These are phyloP conservation scores for Drosophila atroscutellata DNA, from an alignment of 2,888 invertebrate species.

Conservation along the genomic window DNA sequence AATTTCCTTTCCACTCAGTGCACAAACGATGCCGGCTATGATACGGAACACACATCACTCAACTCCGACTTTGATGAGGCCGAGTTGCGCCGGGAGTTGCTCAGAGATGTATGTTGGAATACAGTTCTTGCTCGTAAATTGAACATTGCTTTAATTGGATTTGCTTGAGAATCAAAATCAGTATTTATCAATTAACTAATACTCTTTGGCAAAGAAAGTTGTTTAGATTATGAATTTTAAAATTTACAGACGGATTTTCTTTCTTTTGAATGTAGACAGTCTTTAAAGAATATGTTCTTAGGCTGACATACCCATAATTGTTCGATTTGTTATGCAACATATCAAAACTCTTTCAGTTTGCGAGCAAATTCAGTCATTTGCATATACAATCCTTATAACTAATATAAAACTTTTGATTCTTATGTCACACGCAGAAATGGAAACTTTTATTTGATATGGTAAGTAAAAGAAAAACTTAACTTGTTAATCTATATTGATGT, in stretches of 20 bases:
- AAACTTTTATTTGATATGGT: conserved; percentile 94
- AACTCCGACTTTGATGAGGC: conserved; percentile 92
- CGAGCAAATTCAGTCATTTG: not conserved
- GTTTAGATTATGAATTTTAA: not conserved
- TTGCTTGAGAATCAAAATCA: not conserved
- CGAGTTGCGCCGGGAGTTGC: conserved; percentile 90
- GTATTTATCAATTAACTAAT: not conserved
- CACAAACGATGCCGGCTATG: conserved; percentile 88
- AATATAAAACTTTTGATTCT: not conserved
- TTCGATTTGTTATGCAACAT: not conserved
- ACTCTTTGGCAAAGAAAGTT: not conserved
- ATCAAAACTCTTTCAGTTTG: not conserved
- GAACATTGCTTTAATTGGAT: not conserved
- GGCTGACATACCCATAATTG: not conserved
- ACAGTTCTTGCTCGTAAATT: not conserved
- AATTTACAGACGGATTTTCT: not conserved
- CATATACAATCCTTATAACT: not conserved
- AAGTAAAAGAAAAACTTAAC: conserved; percentile 72
- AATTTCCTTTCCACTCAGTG: conserved; percentile 66
- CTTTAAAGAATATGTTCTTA: not conserved
- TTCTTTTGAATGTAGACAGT: not conserved
- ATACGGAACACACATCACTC: conserved; percentile 92
- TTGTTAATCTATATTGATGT: rapidly evolving
- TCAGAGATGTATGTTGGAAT: conserved; percentile 91
- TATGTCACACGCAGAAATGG: conserved; percentile 90